These are phyloP conservation scores for Sylvicola fuscatus DNA, from an alignment of 2,888 invertebrate species.

Conservation along the genomic window DNA sequence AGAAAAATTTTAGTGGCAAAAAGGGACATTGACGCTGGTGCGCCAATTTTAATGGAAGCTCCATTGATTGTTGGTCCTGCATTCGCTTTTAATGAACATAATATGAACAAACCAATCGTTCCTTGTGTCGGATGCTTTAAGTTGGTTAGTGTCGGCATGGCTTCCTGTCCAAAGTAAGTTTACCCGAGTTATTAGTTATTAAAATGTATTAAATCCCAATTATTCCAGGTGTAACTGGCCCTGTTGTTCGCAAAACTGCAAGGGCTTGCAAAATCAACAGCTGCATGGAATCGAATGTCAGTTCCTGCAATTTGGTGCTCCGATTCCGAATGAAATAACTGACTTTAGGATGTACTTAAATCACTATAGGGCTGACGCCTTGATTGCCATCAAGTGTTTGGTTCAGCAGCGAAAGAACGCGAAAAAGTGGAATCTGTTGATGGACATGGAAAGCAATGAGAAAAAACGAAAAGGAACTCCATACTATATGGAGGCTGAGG, in stretches of 20 bases:
- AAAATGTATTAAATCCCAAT: no score
- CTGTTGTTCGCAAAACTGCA: conserved; percentile 45
- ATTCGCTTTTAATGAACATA: conserved; percentile 29
- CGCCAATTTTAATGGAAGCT: conserved; percentile 40
- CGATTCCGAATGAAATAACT: conserved; percentile 21
- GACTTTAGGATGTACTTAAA: no score
- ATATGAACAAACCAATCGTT: conserved; percentile 32
- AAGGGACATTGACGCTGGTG: conserved; percentile 41
- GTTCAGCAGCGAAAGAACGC: conserved; percentile 45
- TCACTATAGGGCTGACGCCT: conserved; percentile 36
- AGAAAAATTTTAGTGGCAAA: conserved; percentile 45
- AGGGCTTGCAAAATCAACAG: conserved; percentile 38
- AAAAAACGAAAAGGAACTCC: conserved; percentile 47
- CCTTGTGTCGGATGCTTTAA: conserved; percentile 63
- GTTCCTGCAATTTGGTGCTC: conserved; percentile 36
- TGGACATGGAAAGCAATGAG: conserved; percentile 53
- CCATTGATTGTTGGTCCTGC: conserved; percentile 47
- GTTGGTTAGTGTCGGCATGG: conserved; percentile 30
- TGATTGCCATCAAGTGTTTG: conserved; percentile 47
- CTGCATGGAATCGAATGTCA: conserved; percentile 51
- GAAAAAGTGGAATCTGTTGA: conserved; percentile 41
- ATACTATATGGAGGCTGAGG: conserved; percentile 45
- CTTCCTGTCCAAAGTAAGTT: conserved; percentile 42
- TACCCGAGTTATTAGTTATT: no score
- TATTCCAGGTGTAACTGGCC: conserved; percentile 77